Evolutionary conservation across 2,797 vertebrate species (phyloP).

Genomic region (Tenualosa thibaudeaui): DNA sequence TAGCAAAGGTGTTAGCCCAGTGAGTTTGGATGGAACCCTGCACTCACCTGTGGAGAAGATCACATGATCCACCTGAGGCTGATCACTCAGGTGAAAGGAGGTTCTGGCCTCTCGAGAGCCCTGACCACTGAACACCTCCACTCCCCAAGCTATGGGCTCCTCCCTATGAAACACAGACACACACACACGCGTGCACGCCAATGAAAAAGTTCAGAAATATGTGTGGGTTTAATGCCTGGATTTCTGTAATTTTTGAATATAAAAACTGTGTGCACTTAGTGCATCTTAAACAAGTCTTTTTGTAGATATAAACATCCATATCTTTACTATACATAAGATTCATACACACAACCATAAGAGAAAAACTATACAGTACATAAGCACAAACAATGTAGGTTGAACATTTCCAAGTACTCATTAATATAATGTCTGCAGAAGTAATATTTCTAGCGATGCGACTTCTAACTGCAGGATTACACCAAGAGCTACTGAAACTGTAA

Average conservation of each 20-base stretch:
- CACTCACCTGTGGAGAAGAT: constrained; percentile 69
- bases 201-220: background rate
- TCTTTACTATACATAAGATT: no score
- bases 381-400: background rate
- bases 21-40: background rate
- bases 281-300: no score
- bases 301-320: no score
- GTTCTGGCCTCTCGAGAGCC: constrained; percentile 84
- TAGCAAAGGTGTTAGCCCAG: background rate
- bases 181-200: background rate
- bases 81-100: constrained; percentile 80
- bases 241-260: no score
- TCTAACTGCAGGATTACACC: no score
- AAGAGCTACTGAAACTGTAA: no score
- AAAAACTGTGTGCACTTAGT: no score
- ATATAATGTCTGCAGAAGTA: no score
- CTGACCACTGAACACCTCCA: constrained; percentile 84
- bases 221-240: no score
- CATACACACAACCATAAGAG: no score
- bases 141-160: constrained; percentile 82
- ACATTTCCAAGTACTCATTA: background rate
- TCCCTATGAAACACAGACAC: constrained; percentile 68
- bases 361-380: no score
- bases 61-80: constrained; percentile 78
- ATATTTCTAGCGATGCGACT: no score